Evolutionary conservation across 2,113 vertebrate species (phyloP).

Genomic region (Beaufortia kweichowensis): DNA sequence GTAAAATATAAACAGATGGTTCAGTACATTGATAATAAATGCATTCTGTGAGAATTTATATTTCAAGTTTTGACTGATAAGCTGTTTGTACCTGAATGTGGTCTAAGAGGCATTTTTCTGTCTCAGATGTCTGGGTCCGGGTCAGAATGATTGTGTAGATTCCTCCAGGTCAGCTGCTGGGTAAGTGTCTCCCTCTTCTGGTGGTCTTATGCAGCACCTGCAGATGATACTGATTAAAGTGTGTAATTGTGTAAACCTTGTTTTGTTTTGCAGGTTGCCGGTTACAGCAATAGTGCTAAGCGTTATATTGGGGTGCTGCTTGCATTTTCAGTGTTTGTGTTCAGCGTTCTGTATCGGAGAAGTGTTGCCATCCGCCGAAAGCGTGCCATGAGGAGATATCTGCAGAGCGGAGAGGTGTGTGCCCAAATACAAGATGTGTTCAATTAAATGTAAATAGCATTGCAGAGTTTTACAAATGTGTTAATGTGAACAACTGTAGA

Average conservation of each 20-base stretch:
- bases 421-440: not conserved
- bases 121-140: slow-evolving; percentile 80
- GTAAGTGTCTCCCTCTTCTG: slow-evolving; percentile 56
- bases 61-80: too few species aligned
- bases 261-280: slow-evolving; percentile 67
- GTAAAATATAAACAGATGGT: too few species aligned
- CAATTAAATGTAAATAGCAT: not conserved
- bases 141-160: slow-evolving; percentile 73
- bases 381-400: slow-evolving; percentile 89
- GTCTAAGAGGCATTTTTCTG: slow-evolving; percentile 15
- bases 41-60: too few species aligned
- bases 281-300: slow-evolving; percentile 79
- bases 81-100: too few species aligned
- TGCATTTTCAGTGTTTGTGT: slow-evolving; percentile 73
- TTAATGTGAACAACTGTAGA: slow-evolving; percentile 66
- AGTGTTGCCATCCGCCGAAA: slow-evolving; percentile 88
- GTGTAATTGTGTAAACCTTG: not conserved
- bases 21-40: too few species aligned
- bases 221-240: not conserved
- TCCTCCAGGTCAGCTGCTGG: slow-evolving; percentile 51
- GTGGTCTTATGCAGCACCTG: not conserved
- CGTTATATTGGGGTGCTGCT: slow-evolving; percentile 73
- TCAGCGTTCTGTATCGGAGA: slow-evolving; percentile 83
- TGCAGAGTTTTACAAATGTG: not conserved
- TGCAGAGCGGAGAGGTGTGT: slow-evolving; percentile 86